Conservation (phyloP, 2,113 vertebrate species). For the Poecile atricapillus region DNA sequence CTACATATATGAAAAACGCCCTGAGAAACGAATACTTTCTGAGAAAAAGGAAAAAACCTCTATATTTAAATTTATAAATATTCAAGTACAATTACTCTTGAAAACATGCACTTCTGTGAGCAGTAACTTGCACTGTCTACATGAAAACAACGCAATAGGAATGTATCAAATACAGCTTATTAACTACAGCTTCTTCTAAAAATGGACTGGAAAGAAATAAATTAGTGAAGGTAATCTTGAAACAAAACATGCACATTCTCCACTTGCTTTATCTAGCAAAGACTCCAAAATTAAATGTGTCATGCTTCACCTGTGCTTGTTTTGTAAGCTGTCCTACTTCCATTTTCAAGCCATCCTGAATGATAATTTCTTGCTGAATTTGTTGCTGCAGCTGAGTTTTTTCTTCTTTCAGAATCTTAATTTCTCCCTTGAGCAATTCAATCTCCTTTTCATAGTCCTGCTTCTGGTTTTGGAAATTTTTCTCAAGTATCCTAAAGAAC, state of each 20-base stretch:
- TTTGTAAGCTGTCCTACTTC: slow-evolving; percentile 83
- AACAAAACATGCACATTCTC: background rate
- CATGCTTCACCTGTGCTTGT: slow-evolving; percentile 77
- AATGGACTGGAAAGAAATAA: background rate
- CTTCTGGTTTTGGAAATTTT: slow-evolving; percentile 82
- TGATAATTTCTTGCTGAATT: slow-evolving; percentile 73
- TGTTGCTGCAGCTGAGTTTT: slow-evolving; percentile 72
- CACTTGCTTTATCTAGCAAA: background rate
- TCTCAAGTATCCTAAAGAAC: slow-evolving; percentile 83
- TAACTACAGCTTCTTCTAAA: background rate
- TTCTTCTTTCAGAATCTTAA: slow-evolving; percentile 79
- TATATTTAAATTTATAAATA: background rate
- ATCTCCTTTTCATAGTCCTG: slow-evolving; percentile 83
- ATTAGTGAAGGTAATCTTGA: background rate
- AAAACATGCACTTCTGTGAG: background rate
- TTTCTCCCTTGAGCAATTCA: slow-evolving; percentile 78
- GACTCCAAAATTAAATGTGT: background rate
- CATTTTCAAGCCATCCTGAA: slow-evolving; percentile 75
- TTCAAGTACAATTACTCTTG: background rate
- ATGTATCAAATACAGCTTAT: background rate
- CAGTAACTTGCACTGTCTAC: background rate
- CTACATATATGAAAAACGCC: background rate
- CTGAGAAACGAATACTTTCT: background rate
- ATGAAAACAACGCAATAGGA: background rate
- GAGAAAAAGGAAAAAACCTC: background rate